Evolutionary conservation across 1,140 invertebrate species (phyloP).

Genomic region (Rhynchophorus ferrugineus): DNA sequence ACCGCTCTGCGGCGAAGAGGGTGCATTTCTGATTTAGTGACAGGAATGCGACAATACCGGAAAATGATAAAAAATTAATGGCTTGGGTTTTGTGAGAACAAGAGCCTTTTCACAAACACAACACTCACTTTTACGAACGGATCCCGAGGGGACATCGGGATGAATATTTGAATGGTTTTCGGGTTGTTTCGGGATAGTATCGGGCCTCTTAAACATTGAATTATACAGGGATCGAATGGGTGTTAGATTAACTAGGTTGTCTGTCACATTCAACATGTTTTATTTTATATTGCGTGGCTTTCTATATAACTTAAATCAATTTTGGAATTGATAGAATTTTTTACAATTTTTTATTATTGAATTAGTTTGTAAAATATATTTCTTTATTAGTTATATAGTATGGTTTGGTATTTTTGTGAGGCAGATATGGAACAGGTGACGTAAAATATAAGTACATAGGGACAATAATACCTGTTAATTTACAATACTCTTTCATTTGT

Average conservation of each 20-base stretch:
- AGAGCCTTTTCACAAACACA: constrained; percentile 16
- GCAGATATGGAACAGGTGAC: too few relatives aligned
- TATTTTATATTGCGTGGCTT: too few relatives aligned
- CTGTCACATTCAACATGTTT: too few relatives aligned
- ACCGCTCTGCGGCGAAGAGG: constrained; percentile 6
- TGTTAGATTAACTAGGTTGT: background rate
- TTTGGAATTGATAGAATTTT: too few relatives aligned
- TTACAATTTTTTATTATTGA: too few relatives aligned
- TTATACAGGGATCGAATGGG: background rate
- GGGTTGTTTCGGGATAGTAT: background rate
- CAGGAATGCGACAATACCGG: constrained; percentile 13
- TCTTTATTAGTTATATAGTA: too few relatives aligned
- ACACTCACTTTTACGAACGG: constrained; percentile 9
- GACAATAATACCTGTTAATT: too few relatives aligned
- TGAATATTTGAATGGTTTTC: constrained; percentile 8
- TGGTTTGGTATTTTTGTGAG: too few relatives aligned
- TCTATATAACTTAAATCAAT: too few relatives aligned
- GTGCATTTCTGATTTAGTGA: constrained; percentile 16
- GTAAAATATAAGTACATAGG: too few relatives aligned
- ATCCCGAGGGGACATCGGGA: background rate
- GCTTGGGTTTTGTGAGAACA: constrained; percentile 19
- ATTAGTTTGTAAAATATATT: too few relatives aligned
- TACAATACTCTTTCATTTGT: too few relatives aligned
- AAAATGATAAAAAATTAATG: constrained; percentile 23
- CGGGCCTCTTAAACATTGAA: background rate